Base-by-base conservation (phyloP, 2,888 invertebrate genomes). In the Rhingia rostrata region DNA sequence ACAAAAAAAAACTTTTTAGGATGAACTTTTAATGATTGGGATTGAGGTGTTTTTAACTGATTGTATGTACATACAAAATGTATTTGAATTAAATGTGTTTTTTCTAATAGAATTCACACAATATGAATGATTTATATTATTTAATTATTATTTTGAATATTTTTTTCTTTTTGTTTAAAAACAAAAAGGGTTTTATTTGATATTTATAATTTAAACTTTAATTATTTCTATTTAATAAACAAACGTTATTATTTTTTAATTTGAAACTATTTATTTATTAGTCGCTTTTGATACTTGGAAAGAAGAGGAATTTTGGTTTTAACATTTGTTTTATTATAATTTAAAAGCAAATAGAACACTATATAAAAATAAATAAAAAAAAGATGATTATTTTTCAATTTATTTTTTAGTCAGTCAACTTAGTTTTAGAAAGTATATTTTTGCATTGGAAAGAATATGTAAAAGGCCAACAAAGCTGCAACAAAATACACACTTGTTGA, bases 201-300 rank as follows among this genome's bases (percentile, higher is more conserved):
- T 61, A 67, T 75, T 75, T 56, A 54, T 54, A 30, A n/a, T 78
- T 64, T 73, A 39, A 63, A 47, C 4, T 60, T 77, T 43, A 63
- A 45, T 64, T 35, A 3, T 49, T 49, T 69, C 22, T 61, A 66
- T 81, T 79, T 39, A 75, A 32, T 67, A 7, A 49, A 64, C 51
- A 53, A 54, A 35, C 49, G 33, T 9, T 70, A 4, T 70, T 79
- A 54, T 73, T 54, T 70, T 60, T 56, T 58, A 5, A 49, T 73
- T 67, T 70, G 81, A 56, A 72, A 72, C 47, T 33, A 72, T 72
- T 75, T 80, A 30, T 66, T 80, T 70, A 56, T 75, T 61, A 88
- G 88, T 89, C 89, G 88, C 87, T 87, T 90, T 89, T 90, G 90
- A 90, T 90, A 90, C 89, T 90, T 90, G 90, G 89, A 89, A 88